Evolutionary conservation across 2,888 invertebrate genomes (phyloP).

Genomic region (Luperina testacea): DNA sequence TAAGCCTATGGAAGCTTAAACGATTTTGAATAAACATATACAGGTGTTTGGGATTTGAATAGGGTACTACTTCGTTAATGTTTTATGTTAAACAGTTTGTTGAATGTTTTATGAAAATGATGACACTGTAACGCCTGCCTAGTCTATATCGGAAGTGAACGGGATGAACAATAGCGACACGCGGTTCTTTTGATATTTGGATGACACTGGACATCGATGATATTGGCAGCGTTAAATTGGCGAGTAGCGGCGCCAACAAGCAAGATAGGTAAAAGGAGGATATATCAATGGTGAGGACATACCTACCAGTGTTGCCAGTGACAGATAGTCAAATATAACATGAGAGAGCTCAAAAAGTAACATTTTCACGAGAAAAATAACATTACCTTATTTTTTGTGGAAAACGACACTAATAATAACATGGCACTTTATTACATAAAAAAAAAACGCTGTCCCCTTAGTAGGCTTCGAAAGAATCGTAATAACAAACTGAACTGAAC

Average conservation of each 20-base stretch:
- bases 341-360: no score
- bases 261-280: background rate
- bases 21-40: background rate
- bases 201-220: no score
- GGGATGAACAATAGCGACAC: background rate
- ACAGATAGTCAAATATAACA: no score
- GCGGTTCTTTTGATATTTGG: background rate
- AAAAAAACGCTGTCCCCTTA: no score
- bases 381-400: no score
- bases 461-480: no score
- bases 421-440: no score
- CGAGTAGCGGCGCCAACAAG: background rate
- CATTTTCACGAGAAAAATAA: no score
- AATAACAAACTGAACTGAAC: no score
- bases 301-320: no score
- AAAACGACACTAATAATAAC: no score
- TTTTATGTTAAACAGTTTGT: background rate
- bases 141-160: background rate
- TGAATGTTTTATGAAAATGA: background rate
- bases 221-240: background rate
- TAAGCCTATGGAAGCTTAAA: background rate
- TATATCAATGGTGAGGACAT: background rate
- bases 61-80: background rate
- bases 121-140: background rate
- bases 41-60: background rate